A percentile compares a stretch with the other conserved stretches of the same genome.
Conservation (phyloP, 2,113 vertebrate species). For the Phyllostomus hastatus region DNA sequence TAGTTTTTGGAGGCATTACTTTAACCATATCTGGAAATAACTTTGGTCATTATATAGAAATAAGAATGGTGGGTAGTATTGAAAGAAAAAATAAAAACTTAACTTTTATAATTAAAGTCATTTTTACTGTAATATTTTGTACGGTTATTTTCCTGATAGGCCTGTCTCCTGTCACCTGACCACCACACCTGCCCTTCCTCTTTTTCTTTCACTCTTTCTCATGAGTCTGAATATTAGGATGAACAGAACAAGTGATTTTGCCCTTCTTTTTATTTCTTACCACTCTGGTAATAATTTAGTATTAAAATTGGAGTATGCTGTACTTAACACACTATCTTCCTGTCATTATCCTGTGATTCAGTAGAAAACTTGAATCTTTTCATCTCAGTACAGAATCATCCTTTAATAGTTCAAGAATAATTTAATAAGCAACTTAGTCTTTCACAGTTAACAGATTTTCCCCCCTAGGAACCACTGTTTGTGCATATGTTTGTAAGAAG, state of each 20-base stretch:
- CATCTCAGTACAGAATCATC: not conserved
- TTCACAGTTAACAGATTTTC: not conserved
- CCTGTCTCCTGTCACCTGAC: not conserved
- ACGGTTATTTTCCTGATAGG: not conserved
- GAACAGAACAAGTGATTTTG: not conserved
- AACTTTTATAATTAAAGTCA: not conserved
- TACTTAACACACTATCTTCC: not conserved
- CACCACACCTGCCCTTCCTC: not conserved
- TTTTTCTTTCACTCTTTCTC: not conserved
- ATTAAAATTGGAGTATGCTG: not conserved
- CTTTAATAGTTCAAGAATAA: not conserved
- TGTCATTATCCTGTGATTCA: not conserved
- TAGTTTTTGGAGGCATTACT: not conserved
- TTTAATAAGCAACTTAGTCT: not conserved
- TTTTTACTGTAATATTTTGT: not conserved
- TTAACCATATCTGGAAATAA: conserved; percentile 2
- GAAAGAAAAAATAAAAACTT: not conserved
- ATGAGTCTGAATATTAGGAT: not conserved
- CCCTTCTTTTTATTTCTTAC: not conserved
- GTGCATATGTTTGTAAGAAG: not conserved
- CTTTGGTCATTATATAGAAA: not conserved
- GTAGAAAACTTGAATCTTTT: not conserved
- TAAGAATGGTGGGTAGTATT: not conserved
- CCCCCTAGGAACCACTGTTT: not conserved
- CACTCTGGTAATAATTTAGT: not conserved